Base-by-base conservation (phyloP, 2,113 vertebrate species). In the Chlorodrepanis virens region DNA sequence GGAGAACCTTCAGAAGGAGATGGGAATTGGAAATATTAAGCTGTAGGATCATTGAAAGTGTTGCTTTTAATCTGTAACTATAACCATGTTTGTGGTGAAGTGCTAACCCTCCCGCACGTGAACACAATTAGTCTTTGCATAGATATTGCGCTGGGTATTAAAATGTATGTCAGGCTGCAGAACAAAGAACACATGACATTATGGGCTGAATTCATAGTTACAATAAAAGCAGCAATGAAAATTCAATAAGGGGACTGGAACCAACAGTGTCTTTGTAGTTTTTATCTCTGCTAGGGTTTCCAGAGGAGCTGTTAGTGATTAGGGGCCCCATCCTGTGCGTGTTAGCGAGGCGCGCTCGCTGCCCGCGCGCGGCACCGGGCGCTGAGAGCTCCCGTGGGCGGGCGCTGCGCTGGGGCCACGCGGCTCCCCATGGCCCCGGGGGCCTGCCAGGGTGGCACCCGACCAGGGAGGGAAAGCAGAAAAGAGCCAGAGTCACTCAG, bases 211-310 rank as follows among this genome's bases (percentile, higher is more conserved):
- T 95, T 96, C 92, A 90, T 50, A 93, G 91, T 76, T 94, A 92
- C 89, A 95, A 91, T 95, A 94, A 97, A 97, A 95, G 95, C 42
- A 83, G 95, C 96, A 92, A 94, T 97, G 93, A 97, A 95, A 96
- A 94, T 97, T 97, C 95, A 95, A 93, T 94, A 94, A 96, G 92
- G 60, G 74, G 88, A 89, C 90, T 93, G 96, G 93, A 96, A 96
- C 93, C 91, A 90, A 54, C 84, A 85, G 81, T 28, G 94, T 95
- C 92, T 96, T 96, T 95, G 92, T 94, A 94, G 85, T 94, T 97
- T 97, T 96, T 95, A 95, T 96, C 96, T 97, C 76, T 64, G 93
- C 77, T 68, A 60, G 86, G 85, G 89, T 95, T 96, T 95, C 95
- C 75, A 93, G 96, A 90, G 90, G 86, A 95, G 45, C 96, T 96